Evolutionary conservation across 2,888 invertebrate species (phyloP).

Genomic region (Drosophila sordidapex): DNA sequence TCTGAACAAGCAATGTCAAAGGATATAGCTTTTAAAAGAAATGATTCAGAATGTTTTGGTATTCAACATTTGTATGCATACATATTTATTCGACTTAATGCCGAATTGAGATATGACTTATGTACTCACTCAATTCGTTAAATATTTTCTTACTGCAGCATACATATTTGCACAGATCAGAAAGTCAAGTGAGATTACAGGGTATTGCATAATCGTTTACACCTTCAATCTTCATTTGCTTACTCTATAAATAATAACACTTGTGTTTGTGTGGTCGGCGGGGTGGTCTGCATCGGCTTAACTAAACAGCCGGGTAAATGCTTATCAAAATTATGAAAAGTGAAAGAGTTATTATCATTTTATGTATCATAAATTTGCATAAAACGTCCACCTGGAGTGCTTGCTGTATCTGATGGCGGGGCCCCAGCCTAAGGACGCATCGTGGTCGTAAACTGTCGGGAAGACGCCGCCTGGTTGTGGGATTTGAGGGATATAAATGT

Average conservation of each 20-base stretch:
- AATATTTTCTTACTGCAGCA: not conserved
- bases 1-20: constrained; percentile 2
- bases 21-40: not conserved
- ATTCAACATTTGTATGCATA: not conserved
- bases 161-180: not conserved
- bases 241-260: constrained; percentile 26
- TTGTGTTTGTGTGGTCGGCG: constrained; percentile 28
- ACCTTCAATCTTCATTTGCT: not conserved
- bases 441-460: constrained; percentile 46
- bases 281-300: constrained; percentile 25
- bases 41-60: not conserved
- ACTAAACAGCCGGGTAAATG: constrained; percentile 66
- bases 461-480: constrained; percentile 24
- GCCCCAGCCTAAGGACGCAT: constrained; percentile 27
- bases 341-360: constrained; percentile 74
- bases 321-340: constrained; percentile 69
- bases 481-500: constrained; percentile 43
- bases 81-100: not conserved
- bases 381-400: constrained; percentile 47
- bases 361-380: constrained; percentile 74
- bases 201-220: constrained; percentile 2
- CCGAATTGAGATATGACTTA: not conserved
- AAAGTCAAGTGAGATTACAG: not conserved
- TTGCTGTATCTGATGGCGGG: constrained; percentile 6
- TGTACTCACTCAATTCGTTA: not conserved